These are phyloP conservation scores for Hyppa rectilinea DNA, from an alignment of 2,888 invertebrate genomes.

Conservation along the genomic window DNA sequence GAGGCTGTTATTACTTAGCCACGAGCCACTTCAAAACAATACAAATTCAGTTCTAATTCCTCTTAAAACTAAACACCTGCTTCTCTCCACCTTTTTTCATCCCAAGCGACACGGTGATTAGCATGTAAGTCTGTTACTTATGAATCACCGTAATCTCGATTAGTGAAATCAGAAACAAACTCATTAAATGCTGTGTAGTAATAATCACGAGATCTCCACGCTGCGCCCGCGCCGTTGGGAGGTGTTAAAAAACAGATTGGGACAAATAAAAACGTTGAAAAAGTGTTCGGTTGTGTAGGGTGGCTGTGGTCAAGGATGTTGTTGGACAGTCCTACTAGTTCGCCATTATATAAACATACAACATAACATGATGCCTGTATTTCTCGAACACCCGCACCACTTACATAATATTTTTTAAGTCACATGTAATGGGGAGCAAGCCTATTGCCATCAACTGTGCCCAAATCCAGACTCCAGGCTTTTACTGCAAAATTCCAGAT, in stretches of 20 bases:
- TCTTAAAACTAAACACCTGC: not conserved
- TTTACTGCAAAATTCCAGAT: no score
- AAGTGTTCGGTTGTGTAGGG: slow-evolving; percentile 66
- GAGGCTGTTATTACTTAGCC: not conserved
- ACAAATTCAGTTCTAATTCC: not conserved
- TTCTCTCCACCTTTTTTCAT: not conserved
- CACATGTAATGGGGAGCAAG: no score
- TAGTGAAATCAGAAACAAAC: slow-evolving; percentile 66
- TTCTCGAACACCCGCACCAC: no score
- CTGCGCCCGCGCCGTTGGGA: slow-evolving; percentile 50
- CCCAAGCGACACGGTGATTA: slow-evolving; percentile 47
- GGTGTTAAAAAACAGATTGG: slow-evolving; percentile 81
- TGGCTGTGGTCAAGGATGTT: not conserved
- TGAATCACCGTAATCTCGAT: slow-evolving; percentile 65
- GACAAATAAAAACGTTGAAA: slow-evolving; percentile 68
- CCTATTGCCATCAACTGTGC: no score
- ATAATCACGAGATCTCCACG: slow-evolving; percentile 65
- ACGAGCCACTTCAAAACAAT: not conserved
- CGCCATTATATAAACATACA: no score
- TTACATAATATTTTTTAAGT: no score
- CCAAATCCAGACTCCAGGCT: no score
- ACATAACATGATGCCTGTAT: no score
- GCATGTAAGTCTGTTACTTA: slow-evolving; percentile 49
- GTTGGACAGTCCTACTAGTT: not conserved
- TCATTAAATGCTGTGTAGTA: slow-evolving; percentile 72